These are phyloP conservation scores for Caenorhabditis uteleia DNA, from an alignment of 2,888 invertebrate genomes.

Conservation along the genomic window DNA sequence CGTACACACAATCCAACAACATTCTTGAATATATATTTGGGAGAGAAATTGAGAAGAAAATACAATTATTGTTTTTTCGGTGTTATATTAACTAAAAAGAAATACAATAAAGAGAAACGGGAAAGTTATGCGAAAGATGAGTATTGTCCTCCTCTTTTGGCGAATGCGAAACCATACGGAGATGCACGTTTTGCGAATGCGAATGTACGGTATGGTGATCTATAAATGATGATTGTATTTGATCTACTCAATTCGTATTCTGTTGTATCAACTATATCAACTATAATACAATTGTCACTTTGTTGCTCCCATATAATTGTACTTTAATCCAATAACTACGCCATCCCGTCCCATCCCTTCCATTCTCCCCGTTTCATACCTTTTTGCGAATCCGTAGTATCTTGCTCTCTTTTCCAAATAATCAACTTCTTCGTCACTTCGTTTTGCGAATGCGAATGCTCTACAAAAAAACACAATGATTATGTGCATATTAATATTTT, in stretches of 20 bases:
- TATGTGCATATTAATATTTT: slow-evolving; percentile 1
- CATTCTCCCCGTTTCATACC: too few species aligned
- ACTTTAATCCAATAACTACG: too few species aligned
- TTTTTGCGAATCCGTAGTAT: slow-evolving; percentile 48
- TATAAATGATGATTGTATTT: too few species aligned
- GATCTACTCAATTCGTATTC: too few species aligned
- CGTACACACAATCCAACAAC: slow-evolving; percentile 36
- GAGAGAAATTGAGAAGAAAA: neutral
- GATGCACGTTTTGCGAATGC: slow-evolving; percentile 51
- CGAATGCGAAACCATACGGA: slow-evolving; percentile 54
- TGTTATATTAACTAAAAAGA: neutral
- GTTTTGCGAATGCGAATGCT: slow-evolving; percentile 50
- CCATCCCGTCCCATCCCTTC: too few species aligned
- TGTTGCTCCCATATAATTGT: too few species aligned
- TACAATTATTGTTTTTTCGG: too few species aligned
- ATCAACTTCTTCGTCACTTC: slow-evolving; percentile 38
- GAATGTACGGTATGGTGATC: slow-evolving; percentile 44
- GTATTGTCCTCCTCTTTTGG: slow-evolving; percentile 44
- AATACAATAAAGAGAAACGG: slow-evolving; percentile 3
- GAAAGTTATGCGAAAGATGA: slow-evolving; percentile 43
- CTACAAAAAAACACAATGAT: slow-evolving; percentile 16
- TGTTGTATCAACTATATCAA: too few species aligned
- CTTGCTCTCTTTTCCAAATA: slow-evolving; percentile 45
- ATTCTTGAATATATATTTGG: neutral
- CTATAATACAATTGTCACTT: too few species aligned